Evolutionary conservation across 2,113 vertebrate species (phyloP).

Genomic region (Dryoscopus gambensis): DNA sequence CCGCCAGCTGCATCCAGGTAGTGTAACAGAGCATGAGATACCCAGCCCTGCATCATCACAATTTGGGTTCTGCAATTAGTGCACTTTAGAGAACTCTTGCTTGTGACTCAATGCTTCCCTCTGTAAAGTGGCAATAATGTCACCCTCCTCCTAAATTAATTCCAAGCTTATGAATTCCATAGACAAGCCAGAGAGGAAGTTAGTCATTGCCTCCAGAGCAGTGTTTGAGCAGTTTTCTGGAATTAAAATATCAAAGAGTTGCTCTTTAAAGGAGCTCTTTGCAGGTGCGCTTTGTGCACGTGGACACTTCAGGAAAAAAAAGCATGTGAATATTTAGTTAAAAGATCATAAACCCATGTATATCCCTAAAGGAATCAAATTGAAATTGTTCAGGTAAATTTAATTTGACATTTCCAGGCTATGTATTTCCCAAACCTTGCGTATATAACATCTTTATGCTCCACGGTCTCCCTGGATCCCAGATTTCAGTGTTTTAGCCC

Average conservation of each 20-base stretch:
- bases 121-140: background rate
- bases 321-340: background rate
- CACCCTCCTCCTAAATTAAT: constrained; percentile 2
- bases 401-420: background rate
- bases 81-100: background rate
- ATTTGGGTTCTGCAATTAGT: background rate
- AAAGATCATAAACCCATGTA: background rate
- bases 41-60: background rate
- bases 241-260: background rate
- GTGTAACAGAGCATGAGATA: background rate
- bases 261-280: background rate
- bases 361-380: background rate
- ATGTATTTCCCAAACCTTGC: background rate
- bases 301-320: background rate
- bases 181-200: background rate
- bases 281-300: background rate
- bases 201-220: constrained; percentile 20
- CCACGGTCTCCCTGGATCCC: background rate
- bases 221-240: background rate
- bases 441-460: background rate
- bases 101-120: constrained; percentile 16
- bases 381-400: background rate
- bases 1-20: background rate
- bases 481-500: background rate
- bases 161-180: background rate